Evolutionary conservation across 2,113 vertebrate species (phyloP), one percentile per base, ranked within the genome.

Genomic region (Morone chrysops): DNA sequence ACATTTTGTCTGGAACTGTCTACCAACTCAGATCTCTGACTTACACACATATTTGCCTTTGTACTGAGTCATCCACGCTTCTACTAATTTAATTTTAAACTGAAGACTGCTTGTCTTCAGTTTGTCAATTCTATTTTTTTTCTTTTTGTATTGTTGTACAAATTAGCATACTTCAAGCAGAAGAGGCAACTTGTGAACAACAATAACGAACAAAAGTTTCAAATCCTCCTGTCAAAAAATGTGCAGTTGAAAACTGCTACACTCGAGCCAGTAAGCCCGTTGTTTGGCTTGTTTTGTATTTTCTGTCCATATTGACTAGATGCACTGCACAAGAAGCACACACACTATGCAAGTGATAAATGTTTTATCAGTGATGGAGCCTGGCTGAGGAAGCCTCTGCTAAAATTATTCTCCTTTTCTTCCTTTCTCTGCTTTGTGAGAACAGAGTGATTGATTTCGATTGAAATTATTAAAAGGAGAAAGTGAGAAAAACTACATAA

Each of bases 271-370:
- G 70, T 38, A 8, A 45, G 56, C 56, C 22, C 20, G 40, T 61
- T 70, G 36, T 48, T 69, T 54, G 41, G 17, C 53, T 38, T 56
- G 40, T 73, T 63, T 25, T 18, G 48, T 50, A 56, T 75, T 54
- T 50, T 20, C 41, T 40, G 47, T 78, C 48, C 65, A 57, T 57
- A 16, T 70, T 50, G 31, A 43, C 22, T 60, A 43, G 22, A 43
- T 45, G 38, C 20, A 8, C 38, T 60, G 16, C 17, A 5, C 51
- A n/a, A 59, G 18, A 31, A 41, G 38, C 59, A 69, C n/a, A 77
- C 72, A 86, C 80, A 67, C 59, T 63, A 60, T 73, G 50, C 56
- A 53, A 56, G 62, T 51, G 68, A 86, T 81, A 70, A 73, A 83
- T 84, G 70, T 78, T 86, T 86, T 18, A 81, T 78, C 43, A 38